Evolutionary conservation across 2,113 vertebrate genomes (phyloP).

Genomic region (Octodon degus): DNA sequence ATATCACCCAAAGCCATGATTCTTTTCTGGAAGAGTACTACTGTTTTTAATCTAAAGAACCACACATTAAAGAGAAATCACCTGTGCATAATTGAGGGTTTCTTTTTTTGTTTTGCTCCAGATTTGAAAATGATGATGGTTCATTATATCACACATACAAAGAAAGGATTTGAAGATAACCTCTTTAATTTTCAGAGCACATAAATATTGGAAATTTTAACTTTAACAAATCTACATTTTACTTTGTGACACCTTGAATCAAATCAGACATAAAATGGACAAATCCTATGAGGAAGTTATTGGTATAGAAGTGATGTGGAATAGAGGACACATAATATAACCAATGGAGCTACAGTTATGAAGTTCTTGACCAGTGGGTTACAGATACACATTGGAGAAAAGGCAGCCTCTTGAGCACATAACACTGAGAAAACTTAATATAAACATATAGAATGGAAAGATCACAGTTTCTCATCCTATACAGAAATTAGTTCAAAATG

Average conservation of each 20-base stretch:
- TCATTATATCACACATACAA: not conserved
- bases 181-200: not conserved
- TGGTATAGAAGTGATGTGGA: not conserved
- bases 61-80: not conserved
- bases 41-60: constrained; percentile 37
- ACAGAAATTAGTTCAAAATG: not conserved
- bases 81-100: not conserved
- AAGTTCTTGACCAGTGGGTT: not conserved
- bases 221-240: not conserved
- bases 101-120: not conserved
- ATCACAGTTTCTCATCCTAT: not conserved
- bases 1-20: not conserved
- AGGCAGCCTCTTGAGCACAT: not conserved
- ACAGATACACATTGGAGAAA: not conserved
- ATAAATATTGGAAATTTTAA: not conserved
- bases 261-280: not conserved
- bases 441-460: not conserved
- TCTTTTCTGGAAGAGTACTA: not conserved
- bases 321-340: not conserved
- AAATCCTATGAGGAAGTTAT: not conserved
- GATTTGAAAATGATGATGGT: not conserved
- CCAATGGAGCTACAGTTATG: not conserved
- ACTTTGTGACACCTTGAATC: not conserved
- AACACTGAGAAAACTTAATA: not conserved
- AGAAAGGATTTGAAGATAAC: constrained; percentile 40